phyloP scores from a whole-genome alignment of 1,140 invertebrate species.

The Liolophura sinensis region DNA sequence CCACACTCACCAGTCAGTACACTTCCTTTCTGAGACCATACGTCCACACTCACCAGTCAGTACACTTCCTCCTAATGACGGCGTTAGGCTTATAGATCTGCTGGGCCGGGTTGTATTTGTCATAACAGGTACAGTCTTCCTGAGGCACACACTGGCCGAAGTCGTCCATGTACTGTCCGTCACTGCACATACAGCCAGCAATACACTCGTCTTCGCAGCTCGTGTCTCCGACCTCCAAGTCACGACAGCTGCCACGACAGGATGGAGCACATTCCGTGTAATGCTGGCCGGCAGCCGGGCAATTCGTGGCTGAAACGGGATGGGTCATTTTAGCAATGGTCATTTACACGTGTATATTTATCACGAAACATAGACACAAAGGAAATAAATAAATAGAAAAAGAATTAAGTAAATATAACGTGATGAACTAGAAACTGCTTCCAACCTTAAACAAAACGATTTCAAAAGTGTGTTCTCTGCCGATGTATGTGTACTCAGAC shows the following conservation, averaged over 20 bases:
- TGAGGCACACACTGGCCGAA: slow-evolving; percentile 75
- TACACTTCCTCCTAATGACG: slow-evolving; percentile 3
- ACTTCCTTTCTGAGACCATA: no score
- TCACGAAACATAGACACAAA: no score
- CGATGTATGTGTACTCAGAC: no score
- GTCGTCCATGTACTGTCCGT: slow-evolving; percentile 41
- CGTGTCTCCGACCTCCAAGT: slow-evolving; percentile 6
- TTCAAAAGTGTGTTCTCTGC: no score
- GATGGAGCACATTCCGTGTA: slow-evolving; percentile 7
- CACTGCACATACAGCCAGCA: slow-evolving; percentile 30
- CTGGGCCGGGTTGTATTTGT: slow-evolving; percentile 63
- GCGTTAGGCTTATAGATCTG: slow-evolving; percentile 5
- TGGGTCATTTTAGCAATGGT: no score
- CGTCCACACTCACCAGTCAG: slow-evolving; percentile 10
- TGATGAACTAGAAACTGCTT: no score
- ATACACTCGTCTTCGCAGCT: slow-evolving; percentile 24
- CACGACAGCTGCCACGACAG: slow-evolving; percentile 22
- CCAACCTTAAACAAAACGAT: no score
- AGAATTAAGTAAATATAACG: no score
- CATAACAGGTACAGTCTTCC: slow-evolving; percentile 73
- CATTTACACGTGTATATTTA: no score
- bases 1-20: no score
- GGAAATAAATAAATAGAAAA: no score
- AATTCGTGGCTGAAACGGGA: no score
- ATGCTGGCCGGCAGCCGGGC: neutral